Conservation (phyloP, 2,888 invertebrate genomes). For the Machimus atricapillus region DNA sequence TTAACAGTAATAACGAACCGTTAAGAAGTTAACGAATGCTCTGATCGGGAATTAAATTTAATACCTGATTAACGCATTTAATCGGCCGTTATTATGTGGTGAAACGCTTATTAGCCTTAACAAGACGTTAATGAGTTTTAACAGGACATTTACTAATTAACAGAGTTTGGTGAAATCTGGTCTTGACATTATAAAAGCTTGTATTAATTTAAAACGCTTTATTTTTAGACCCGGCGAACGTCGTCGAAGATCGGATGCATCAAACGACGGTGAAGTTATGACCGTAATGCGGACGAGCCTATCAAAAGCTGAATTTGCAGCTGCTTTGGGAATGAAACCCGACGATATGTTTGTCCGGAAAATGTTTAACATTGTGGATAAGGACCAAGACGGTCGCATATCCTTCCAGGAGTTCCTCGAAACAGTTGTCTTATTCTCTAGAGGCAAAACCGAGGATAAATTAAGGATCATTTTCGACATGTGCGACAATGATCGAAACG, state of each 20-base stretch:
- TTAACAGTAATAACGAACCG: too few species aligned
- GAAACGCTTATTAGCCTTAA: too few species aligned
- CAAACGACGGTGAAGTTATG: constrained; percentile 81
- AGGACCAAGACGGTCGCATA: constrained; percentile 90
- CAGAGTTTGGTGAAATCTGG: too few species aligned
- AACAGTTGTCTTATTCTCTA: constrained; percentile 89
- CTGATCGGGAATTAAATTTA: too few species aligned
- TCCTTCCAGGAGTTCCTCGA: constrained; percentile 96
- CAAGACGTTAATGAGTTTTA: too few species aligned
- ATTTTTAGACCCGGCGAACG: constrained; percentile 78
- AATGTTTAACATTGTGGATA: constrained; percentile 98
- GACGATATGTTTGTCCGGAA: constrained; percentile 95
- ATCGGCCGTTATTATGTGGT: too few species aligned
- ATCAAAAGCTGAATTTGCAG: constrained; percentile 92
- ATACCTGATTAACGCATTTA: too few species aligned
- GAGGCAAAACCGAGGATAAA: constrained; percentile 92
- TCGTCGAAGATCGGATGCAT: constrained; percentile 74
- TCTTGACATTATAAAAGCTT: background rate
- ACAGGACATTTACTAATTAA: too few species aligned
- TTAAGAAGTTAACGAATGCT: too few species aligned
- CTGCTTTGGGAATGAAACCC: constrained; percentile 92
- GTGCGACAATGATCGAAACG: constrained; percentile 95
- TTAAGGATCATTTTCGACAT: constrained; percentile 94
- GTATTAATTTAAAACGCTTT: background rate
- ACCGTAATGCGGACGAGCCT: constrained; percentile 93